Evolutionary conservation across 1,140 invertebrate species (phyloP).

Genomic region (Caenorhabditis tropicalis): DNA sequence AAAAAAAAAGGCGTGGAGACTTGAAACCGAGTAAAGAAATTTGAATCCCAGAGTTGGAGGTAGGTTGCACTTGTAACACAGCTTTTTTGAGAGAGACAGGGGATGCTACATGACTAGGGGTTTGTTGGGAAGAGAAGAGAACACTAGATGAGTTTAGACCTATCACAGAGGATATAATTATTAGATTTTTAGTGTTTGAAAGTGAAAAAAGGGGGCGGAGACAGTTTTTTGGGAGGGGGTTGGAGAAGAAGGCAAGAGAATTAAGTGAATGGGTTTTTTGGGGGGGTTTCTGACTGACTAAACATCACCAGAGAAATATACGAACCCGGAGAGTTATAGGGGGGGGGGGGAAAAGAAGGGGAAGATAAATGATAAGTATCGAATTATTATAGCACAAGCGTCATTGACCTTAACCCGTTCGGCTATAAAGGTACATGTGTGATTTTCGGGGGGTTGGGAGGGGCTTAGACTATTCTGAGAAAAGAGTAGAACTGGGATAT

Average conservation of each 20-base stretch:
- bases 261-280: not conserved
- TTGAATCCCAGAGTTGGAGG: conserved; percentile 37
- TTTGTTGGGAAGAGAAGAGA: not conserved
- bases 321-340: not conserved
- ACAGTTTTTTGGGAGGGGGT: not conserved
- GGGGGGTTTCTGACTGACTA: not conserved
- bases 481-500: too few relatives aligned
- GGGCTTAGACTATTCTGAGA: not conserved
- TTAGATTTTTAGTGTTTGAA: not conserved
- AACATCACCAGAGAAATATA: too few relatives aligned
- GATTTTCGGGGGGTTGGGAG: not conserved
- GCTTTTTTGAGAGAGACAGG: conserved; percentile 10
- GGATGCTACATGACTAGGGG: not conserved
- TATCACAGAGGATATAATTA: not conserved
- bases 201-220: not conserved
- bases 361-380: not conserved
- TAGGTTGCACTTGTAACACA: conserved; percentile 37
- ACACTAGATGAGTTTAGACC: not conserved
- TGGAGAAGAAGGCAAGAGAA: not conserved
- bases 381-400: conserved; percentile 30
- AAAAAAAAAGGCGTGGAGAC: not conserved
- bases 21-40: not conserved
- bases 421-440: conserved; percentile 39
- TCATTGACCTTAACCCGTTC: conserved; percentile 19
- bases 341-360: not conserved